A percentile compares a stretch with the other conserved stretches of the same genome.
Conservation (phyloP, 2,113 vertebrate species). For the Dicaeum eximium region DNA sequence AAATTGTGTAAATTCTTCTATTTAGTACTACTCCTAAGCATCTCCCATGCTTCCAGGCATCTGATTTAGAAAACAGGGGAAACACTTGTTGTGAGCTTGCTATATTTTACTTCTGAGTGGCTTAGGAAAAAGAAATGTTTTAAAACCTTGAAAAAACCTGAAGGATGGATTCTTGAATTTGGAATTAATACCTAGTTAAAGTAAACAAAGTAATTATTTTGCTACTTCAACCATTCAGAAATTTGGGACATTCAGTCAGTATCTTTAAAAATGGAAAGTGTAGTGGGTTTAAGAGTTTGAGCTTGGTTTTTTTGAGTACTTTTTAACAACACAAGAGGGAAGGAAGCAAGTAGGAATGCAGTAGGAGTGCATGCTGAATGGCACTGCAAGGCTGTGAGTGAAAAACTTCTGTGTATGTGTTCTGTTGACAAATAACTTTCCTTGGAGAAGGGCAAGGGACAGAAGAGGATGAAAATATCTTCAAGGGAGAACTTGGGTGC, state of each 20-base stretch:
- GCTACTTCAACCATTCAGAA: background rate
- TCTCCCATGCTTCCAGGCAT: background rate
- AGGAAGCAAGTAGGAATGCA: background rate
- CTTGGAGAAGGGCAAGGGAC: background rate
- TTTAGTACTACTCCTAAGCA: background rate
- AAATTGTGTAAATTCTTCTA: background rate
- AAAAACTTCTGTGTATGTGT: background rate
- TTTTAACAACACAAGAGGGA: background rate
- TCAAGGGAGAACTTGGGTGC: background rate
- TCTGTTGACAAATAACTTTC: background rate
- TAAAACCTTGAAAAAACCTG: background rate
- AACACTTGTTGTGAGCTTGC: background rate
- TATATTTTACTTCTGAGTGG: background rate
- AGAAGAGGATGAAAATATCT: background rate
- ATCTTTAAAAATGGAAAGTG: background rate
- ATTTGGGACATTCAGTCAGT: background rate
- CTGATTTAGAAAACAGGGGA: background rate
- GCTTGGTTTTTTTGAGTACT: background rate
- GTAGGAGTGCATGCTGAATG: background rate
- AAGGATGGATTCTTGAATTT: background rate
- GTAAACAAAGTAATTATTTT: background rate
- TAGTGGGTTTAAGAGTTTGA: background rate
- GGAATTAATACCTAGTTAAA: background rate
- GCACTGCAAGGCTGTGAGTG: background rate
- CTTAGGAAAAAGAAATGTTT: background rate